Percentiles rank a stretch among this genome's conserved stretches.
phyloP scores from a whole-genome alignment of 2,797 vertebrate species.

The Darevskia nairensis region DNA sequence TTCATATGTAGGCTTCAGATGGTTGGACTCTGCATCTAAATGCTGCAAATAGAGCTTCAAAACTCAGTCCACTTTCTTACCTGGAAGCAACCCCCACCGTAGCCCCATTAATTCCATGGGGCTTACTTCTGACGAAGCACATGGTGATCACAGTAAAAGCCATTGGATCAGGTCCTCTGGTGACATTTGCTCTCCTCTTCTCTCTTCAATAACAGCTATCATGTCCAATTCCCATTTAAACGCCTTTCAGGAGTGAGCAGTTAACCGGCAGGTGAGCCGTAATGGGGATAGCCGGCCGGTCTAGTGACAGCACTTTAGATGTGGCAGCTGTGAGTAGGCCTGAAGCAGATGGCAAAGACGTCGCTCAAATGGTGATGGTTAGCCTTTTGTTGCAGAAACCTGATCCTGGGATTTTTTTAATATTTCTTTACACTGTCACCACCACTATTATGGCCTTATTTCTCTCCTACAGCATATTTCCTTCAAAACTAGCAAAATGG shows the following conservation, averaged over 20 bases:
- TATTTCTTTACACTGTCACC: too few relatives aligned
- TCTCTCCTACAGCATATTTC: not conserved
- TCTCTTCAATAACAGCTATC: not conserved
- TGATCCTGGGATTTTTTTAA: not conserved
- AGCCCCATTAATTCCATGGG: not conserved
- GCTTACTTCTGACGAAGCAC: not conserved
- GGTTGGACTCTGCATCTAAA: not conserved
- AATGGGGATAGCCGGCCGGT: not conserved
- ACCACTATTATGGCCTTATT: not conserved
- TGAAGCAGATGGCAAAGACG: not conserved
- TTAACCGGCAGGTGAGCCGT: not conserved
- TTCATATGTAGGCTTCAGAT: too few relatives aligned
- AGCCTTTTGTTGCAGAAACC: not conserved
- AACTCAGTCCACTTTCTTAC: not conserved
- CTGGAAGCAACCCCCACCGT: not conserved
- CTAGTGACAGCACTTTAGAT: not conserved
- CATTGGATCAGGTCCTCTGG: not conserved
- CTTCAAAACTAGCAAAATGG: not conserved
- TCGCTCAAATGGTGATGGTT: not conserved
- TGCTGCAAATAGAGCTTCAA: not conserved
- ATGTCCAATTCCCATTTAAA: constrained; percentile 6
- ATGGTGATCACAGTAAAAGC: not conserved
- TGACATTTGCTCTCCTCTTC: not conserved
- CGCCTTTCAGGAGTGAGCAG: constrained; percentile 1
- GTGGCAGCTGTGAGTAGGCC: not conserved